Percentiles rank a stretch among this genome's conserved stretches.
Evolutionary conservation across 1,140 invertebrate genomes (phyloP).

Genomic region (Apolygus lucorum): DNA sequence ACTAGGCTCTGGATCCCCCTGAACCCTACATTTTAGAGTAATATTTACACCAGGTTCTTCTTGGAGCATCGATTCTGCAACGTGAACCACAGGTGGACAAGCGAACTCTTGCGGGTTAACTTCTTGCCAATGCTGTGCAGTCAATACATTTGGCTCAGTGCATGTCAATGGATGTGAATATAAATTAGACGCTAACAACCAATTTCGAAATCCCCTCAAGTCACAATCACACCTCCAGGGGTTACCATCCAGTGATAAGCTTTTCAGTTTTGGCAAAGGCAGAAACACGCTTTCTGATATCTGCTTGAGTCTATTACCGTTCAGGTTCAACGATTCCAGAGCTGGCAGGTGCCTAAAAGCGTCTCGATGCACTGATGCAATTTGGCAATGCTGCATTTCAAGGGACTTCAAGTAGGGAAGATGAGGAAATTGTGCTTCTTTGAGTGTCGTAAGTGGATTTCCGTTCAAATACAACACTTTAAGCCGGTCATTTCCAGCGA

Average conservation of each 20-base stretch:
- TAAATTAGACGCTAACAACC: conserved; percentile 62
- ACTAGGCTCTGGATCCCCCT: conserved; percentile 72
- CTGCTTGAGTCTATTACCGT: conserved; percentile 56
- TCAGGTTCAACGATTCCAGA: conserved; percentile 60
- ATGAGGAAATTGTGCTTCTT: conserved; percentile 57
- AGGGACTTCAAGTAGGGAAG: conserved; percentile 60
- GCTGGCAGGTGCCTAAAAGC: conserved; percentile 57
- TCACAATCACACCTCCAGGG: conserved; percentile 83
- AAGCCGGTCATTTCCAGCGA: conserved; percentile 62
- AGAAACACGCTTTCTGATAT: conserved; percentile 55
- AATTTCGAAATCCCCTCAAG: conserved; percentile 66
- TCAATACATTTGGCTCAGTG: conserved; percentile 48
- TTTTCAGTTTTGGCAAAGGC: conserved; percentile 60
- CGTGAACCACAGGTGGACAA: conserved; percentile 56
- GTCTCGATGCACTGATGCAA: conserved; percentile 58
- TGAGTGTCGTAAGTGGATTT: conserved; percentile 57
- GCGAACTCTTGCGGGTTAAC: conserved; percentile 59
- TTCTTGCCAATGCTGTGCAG: conserved; percentile 54
- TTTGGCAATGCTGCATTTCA: conserved; percentile 65
- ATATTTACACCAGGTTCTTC: conserved; percentile 63
- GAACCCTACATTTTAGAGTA: conserved; percentile 68
- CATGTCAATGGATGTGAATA: conserved; percentile 57
- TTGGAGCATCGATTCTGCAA: conserved; percentile 52
- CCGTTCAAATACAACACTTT: conserved; percentile 57
- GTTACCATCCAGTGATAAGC: conserved; percentile 71